Conservation (phyloP, 2,797 vertebrate genomes). For the Aplochiton taeniatus region DNA sequence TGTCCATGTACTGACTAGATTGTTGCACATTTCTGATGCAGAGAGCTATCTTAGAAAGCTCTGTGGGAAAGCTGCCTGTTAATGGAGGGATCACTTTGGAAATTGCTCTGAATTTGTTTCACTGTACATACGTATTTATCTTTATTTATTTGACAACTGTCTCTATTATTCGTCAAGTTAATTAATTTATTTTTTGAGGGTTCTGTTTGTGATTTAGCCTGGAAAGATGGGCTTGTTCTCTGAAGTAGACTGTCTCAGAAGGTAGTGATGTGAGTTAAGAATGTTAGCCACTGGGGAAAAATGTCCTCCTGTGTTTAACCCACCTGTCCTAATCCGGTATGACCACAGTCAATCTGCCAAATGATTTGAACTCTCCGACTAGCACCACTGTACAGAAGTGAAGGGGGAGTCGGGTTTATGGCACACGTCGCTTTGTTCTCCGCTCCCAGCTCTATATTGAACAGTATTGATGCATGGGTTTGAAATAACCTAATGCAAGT, state of each 20-base stretch:
- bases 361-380: too few species aligned
- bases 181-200: constrained; percentile 22
- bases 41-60: constrained; percentile 54
- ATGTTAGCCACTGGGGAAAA: not conserved
- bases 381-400: too few species aligned
- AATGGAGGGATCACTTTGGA: constrained; percentile 33
- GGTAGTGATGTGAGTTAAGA: not conserved
- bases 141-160: constrained; percentile 29
- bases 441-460: too few species aligned
- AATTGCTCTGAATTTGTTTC: constrained; percentile 48
- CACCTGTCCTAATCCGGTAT: too few species aligned
- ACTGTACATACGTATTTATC: constrained; percentile 38
- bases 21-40: too few species aligned
- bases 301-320: not conserved
- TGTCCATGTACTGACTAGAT: too few species aligned
- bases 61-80: constrained; percentile 43
- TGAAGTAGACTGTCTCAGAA: not conserved
- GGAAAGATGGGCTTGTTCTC: not conserved
- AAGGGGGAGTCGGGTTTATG: too few species aligned
- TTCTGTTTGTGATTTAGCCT: not conserved
- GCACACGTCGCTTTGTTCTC: too few species aligned
- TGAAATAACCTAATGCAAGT: too few species aligned
- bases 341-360: too few species aligned
- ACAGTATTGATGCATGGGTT: too few species aligned
- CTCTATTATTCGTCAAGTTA: constrained; percentile 41